Percentiles rank a stretch among this genome's conserved stretches.
Evolutionary conservation across 1,140 invertebrate species (phyloP).

Genomic region (Calycopis cecrops): DNA sequence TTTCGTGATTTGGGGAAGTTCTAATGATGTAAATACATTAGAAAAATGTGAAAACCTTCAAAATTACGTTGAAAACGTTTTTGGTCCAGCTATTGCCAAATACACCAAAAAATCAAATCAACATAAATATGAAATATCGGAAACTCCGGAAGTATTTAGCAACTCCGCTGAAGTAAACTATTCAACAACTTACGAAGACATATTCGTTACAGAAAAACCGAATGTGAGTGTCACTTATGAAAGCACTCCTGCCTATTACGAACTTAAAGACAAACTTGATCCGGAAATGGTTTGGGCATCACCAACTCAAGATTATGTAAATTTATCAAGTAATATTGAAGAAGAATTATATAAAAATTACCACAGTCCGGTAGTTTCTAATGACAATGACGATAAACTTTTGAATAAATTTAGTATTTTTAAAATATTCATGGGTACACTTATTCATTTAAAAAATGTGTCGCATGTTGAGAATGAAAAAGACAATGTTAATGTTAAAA

Average conservation of each 20-base stretch:
- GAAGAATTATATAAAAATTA: constrained; percentile 40
- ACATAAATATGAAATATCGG: constrained; percentile 23
- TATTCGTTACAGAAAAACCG: constrained; percentile 9
- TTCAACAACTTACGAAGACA: constrained; percentile 7
- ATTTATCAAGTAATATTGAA: constrained; percentile 39
- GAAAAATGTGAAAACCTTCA: constrained; percentile 77
- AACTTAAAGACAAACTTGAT: constrained; percentile 28
- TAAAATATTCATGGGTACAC: not conserved
- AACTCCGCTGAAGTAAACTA: not conserved
- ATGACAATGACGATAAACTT: not conserved
- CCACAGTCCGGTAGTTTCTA: constrained; percentile 7
- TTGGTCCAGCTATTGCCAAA: constrained; percentile 76
- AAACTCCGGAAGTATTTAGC: constrained; percentile 9
- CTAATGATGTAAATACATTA: constrained; percentile 79
- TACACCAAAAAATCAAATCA: constrained; percentile 41
- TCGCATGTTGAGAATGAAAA: not conserved
- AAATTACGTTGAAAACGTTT: constrained; percentile 76
- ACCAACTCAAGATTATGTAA: constrained; percentile 39
- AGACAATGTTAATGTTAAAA: not conserved
- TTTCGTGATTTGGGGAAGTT: constrained; percentile 84
- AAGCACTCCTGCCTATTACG: constrained; percentile 10
- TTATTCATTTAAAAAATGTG: not conserved
- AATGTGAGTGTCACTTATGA: constrained; percentile 11
- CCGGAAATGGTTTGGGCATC: constrained; percentile 40
- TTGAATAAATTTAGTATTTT: not conserved